Evolutionary conservation across 2,113 vertebrate genomes (phyloP), one percentile per base, ranked within the genome.

Genomic region (Calonectris borealis): DNA sequence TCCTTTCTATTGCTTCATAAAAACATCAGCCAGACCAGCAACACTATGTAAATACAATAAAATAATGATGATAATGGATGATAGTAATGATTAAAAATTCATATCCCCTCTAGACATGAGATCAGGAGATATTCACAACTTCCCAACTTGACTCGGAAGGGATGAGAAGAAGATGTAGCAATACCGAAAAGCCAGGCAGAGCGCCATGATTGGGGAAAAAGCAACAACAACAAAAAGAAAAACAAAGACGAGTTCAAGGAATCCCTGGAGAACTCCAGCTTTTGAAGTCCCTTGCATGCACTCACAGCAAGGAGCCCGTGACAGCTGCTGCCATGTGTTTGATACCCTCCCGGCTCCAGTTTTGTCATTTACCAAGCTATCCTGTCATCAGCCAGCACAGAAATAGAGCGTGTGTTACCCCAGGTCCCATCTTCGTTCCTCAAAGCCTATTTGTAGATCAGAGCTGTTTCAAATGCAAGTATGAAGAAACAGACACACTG

Each of bases 271-370:
- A 94, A 58, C 40, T 82, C 20, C 66, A 82, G 80, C 83, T 81
- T 96, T 96, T 97, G 96, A 97, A 94, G 94, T 95, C 26, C 60
- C 77, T 84, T 42, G 57, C 58, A 65, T 66, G 79, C 76, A 66
- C 42, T 69, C 19, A 13, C 83, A 94, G 93, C 27, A 55, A 96
- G 96, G 70, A 88, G 77, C 69, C 65, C 0, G 7, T 94, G 93
- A 85, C 96, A 96, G 96, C 95, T 81, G 86, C 94, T 92, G 68
- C 75, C 14, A 0, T 66, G 90, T 65, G 76, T 72, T 51, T 80
- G 93, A 49, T 78, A 61, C 83, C 86, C 83, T 89, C 70, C 61
- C 3, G 4, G 93, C 89, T 85, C 64, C 79, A 42, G 71, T 31
- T 34, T 83, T 96, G 95, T 94, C 97, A 92, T 44, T 92, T 69